Percentiles rank a stretch among this genome's conserved stretches.
Conservation (phyloP, 2,888 invertebrate species). For the Pedicia rivosa region DNA sequence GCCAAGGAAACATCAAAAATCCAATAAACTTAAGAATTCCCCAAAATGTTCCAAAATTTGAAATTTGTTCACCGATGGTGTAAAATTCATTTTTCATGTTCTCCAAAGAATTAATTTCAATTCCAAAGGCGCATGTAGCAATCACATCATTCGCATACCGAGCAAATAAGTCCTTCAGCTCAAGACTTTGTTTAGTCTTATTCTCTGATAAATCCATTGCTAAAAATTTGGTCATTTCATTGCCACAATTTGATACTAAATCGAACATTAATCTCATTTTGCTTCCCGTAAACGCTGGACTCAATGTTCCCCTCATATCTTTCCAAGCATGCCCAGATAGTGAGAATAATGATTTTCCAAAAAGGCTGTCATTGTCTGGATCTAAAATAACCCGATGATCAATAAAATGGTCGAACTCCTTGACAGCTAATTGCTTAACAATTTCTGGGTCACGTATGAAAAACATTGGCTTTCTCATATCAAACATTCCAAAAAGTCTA, state of each 20-base stretch:
- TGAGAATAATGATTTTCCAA: constrained; percentile 8
- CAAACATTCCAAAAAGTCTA: constrained; percentile 15
- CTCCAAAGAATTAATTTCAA: constrained; percentile 36
- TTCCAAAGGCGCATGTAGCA: constrained; percentile 26
- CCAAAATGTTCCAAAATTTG: constrained; percentile 20
- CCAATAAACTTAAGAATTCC: constrained; percentile 17
- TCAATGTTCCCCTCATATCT: constrained; percentile 20
- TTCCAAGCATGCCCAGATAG: constrained; percentile 16
- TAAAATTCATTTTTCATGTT: constrained; percentile 37
- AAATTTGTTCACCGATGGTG: constrained; percentile 28
- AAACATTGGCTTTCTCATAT: constrained; percentile 10
- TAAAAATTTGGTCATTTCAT: constrained; percentile 3
- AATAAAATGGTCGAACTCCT: neutral
- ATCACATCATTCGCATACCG: constrained; percentile 28
- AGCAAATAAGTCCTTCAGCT: constrained; percentile 18
- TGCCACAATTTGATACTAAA: constrained; percentile 1
- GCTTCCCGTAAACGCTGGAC: constrained; percentile 22
- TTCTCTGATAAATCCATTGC: constrained; percentile 13
- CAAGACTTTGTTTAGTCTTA: constrained; percentile 13
- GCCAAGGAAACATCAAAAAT: neutral
- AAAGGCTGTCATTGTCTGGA: constrained; percentile 4
- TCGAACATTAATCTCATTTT: constrained; percentile 22
- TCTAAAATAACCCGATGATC: constrained; percentile 6
- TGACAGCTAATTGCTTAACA: constrained; percentile 1
- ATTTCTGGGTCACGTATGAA: constrained; percentile 9